Evolutionary conservation across 2,113 vertebrate genomes (phyloP).

Genomic region (Haemorhous mexicanus): DNA sequence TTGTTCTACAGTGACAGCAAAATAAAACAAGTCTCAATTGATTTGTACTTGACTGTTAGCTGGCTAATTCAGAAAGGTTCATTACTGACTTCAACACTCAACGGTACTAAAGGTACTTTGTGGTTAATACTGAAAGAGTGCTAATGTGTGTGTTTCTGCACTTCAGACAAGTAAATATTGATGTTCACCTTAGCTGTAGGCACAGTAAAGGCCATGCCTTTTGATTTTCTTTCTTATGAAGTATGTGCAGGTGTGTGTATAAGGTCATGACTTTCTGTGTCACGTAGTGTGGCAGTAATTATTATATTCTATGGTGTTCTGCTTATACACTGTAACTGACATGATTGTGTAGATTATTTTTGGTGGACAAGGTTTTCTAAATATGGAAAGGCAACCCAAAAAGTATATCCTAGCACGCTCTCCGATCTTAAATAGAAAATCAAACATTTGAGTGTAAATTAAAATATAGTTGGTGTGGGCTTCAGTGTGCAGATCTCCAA

Average conservation of each 20-base stretch:
- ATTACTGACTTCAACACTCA: neutral
- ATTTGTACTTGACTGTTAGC: neutral
- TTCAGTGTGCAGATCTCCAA: neutral
- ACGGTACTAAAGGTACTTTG: neutral
- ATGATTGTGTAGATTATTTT: neutral
- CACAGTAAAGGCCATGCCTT: neutral
- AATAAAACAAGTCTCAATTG: neutral
- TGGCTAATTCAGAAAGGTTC: neutral
- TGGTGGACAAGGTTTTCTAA: neutral
- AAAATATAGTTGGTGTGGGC: neutral
- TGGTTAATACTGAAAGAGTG: neutral
- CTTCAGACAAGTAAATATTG: neutral
- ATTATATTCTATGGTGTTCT: neutral
- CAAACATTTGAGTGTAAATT: neutral
- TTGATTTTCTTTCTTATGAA: neutral
- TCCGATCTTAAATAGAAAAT: neutral
- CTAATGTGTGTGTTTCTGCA: neutral
- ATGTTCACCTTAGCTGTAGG: neutral
- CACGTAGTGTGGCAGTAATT: neutral
- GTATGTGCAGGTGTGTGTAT: neutral
- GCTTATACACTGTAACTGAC: neutral
- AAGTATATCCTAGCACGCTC: fast-evolving
- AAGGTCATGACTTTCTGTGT: neutral
- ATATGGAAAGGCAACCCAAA: neutral
- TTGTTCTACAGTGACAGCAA: neutral